Evolutionary conservation across 2,797 vertebrate genomes (phyloP).

Genomic region (Balearica regulorum): DNA sequence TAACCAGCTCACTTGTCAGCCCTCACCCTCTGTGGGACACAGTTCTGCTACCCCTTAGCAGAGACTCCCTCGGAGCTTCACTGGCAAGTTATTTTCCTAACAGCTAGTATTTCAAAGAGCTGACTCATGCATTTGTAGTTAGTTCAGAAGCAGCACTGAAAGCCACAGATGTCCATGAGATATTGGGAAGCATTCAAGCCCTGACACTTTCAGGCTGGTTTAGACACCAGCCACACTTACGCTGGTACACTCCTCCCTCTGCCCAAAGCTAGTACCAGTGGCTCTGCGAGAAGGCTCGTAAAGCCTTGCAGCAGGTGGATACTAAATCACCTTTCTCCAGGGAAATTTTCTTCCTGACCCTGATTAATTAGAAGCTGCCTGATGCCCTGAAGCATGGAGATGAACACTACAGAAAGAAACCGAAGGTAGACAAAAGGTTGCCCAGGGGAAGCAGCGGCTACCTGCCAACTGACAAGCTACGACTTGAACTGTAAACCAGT

Average conservation of each 20-base stretch:
- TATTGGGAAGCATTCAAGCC: background rate
- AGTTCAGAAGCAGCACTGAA: background rate
- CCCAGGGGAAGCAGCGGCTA: slow-evolving; percentile 1
- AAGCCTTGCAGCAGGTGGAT: background rate
- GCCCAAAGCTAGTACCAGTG: background rate
- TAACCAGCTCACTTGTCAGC: background rate
- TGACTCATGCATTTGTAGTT: background rate
- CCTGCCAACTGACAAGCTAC: background rate
- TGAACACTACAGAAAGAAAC: background rate
- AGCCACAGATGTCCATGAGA: background rate
- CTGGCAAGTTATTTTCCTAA: background rate
- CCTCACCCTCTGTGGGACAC: background rate
- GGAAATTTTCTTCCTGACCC: slow-evolving; percentile 28
- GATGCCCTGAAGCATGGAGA: slow-evolving; percentile 7
- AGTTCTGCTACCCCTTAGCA: background rate
- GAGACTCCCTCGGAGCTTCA: background rate
- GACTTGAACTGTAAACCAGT: background rate
- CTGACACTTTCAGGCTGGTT: background rate
- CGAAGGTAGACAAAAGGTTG: background rate
- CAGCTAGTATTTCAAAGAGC: background rate
- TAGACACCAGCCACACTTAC: rapidly evolving
- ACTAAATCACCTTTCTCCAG: background rate
- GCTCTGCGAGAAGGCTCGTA: background rate
- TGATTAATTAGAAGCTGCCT: slow-evolving; percentile 15
- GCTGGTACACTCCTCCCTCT: background rate